Evolutionary conservation across 2,113 vertebrate species (phyloP), one percentile per base, ranked within the genome.

Genomic region (Phocoena sinus): DNA sequence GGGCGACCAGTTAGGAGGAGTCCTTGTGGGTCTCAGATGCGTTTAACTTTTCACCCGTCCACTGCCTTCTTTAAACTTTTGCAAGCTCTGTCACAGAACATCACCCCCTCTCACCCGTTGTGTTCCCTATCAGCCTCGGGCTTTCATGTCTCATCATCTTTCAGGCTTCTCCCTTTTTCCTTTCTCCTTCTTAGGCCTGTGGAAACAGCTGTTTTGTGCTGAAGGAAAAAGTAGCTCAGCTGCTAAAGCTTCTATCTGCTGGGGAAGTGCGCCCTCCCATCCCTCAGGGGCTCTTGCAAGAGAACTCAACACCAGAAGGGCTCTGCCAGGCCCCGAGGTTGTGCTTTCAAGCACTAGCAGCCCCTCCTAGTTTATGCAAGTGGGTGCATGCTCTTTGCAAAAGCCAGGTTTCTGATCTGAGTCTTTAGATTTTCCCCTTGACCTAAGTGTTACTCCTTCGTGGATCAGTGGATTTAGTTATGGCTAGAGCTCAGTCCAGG

Each of bases 301-400:
- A 89, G 28, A 47, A 76, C 38, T 21, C 38, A 7, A 1, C 82
- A 12, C 31, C 20, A 5, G 28, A 47, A 60, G 6, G 76, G 50
- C 25, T 44, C 26, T 65, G 79, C 94, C 96, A 41, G 73, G 70
- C 92, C 63, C 86, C 0, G 6, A 47, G 94, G 92, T 20, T 86
- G 68, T 58, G 60, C 50, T 96, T 94, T 81, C 58, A 47, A 28
- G 41, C 83, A 5, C 11, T 25, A 38, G 77, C 18, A 84, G 77
- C 60, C 74, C 21, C 41, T 8, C 10, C 36, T 41, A 28, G 60
- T 38, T 15, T 11, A 1, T n/a, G 82, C 97, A 83, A 86, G 96
- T 94, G 73, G 89, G 89, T 94, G 86, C 89, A 3, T 96, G 96
- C 79, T 82, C 28, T 71, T 15, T 8, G 81, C 91, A 26, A 63